Evolutionary conservation across 2,113 vertebrate species (phyloP), one percentile per base, ranked within the genome.

Genomic region (Plecotus auritus): DNA sequence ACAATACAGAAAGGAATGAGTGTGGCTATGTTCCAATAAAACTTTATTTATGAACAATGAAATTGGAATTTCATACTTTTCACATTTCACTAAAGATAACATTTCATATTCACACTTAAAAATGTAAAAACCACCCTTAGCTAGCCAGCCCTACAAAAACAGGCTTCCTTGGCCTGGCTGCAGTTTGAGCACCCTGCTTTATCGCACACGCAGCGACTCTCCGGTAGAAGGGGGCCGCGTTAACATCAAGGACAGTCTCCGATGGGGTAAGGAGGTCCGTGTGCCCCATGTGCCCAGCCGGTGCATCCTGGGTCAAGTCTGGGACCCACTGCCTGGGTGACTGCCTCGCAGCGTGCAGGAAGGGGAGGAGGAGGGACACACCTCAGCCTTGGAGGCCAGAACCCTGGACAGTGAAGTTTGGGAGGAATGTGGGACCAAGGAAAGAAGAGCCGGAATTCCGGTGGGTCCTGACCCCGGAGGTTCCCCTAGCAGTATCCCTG

Each of bases 31-130:
- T 70, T 47, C 49, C 66, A 85, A 47, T 32, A 86, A 85, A 94
- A 87, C 66, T n/a, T 78, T 56, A 91, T 59, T 67, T 30, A 87
- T 51, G 14, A 70, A 73, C 85, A 73, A 26, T 26, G 20, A 85
- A 69, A 80, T 8, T 12, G 47, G 22, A 49, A 61, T 64, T 37
- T 45, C 84, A 83, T 26, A 13, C 69, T 69, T 85, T 51, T 32
- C 74, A 73, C 51, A 20, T 2, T 9, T 32, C 80, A 64, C 9
- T 5, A 85, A 70, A 72, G 7, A 37, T 14, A 11, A 51, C 32
- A 42, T 45, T 77, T 76, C 82, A 30, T 5, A 73, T 37, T 59
- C 51, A 51, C 69, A 9, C 76, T 18, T n/a, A 10, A 40, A 73
- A 90, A 51, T 2, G 7, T 40, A 35, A 74, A 90, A 42, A 10